These are phyloP conservation scores for Sebastes fasciatus DNA, from an alignment of 2,113 vertebrate species.

Conservation along the genomic window DNA sequence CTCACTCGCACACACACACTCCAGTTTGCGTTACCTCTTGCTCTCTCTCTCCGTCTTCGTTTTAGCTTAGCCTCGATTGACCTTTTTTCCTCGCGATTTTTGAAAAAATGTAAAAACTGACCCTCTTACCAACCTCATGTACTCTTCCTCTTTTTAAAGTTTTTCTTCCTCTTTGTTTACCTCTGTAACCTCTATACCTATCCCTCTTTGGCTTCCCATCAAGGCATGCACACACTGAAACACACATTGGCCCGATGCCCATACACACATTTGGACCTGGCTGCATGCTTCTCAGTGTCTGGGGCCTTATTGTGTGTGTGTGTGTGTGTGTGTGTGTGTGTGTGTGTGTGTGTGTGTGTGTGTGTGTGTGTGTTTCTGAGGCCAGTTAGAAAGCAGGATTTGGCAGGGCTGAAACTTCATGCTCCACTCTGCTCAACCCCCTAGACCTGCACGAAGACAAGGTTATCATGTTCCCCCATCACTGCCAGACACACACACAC, in stretches of 20 bases:
- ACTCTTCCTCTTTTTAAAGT: slow-evolving; percentile 24
- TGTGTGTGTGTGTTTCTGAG: slow-evolving; percentile 84
- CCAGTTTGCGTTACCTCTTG: neutral
- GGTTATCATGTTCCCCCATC: slow-evolving; percentile 77
- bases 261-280: slow-evolving; percentile 67
- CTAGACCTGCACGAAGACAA: slow-evolving; percentile 64
- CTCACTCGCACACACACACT: slow-evolving; percentile 6
- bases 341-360: slow-evolving; percentile 14
- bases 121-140: neutral
- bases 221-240: slow-evolving; percentile 25
- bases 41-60: neutral
- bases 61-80: slow-evolving; percentile 51
- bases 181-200: slow-evolving; percentile 65
- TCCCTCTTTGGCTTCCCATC: slow-evolving; percentile 59
- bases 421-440: slow-evolving; percentile 56
- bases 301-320: slow-evolving; percentile 27
- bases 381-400: slow-evolving; percentile 77
- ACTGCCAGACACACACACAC: slow-evolving; percentile 84
- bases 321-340: slow-evolving; percentile 79
- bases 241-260: slow-evolving; percentile 61
- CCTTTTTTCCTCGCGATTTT: slow-evolving; percentile 22
- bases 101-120: slow-evolving; percentile 42
- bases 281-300: slow-evolving; percentile 60
- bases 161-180: slow-evolving; percentile 54
- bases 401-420: slow-evolving; percentile 67